Base-by-base conservation (phyloP, 2,888 invertebrate species). In the Stratiomys singularior region DNA sequence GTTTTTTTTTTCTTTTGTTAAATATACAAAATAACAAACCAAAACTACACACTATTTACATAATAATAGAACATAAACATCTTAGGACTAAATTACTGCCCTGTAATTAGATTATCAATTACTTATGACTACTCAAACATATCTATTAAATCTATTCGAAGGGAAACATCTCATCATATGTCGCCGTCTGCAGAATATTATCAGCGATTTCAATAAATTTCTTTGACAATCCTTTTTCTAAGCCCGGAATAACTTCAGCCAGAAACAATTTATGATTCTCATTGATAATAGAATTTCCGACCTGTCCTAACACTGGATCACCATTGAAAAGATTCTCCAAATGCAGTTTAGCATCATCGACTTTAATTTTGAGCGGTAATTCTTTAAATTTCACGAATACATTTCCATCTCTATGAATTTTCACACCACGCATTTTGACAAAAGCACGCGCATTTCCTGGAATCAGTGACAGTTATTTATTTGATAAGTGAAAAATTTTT, bases 131-230 rank as follows among this genome's bases (percentile, higher is more conserved):
- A 9, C 37, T 9, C 37, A 9, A 37, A 37, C 3, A 52, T 52
- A 28, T 30, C 9, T 18, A 64, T 2, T 27, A 37, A 67, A 23
- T 21, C 21, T 67, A 44, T 74, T 80, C 79, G 15, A 82, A 81
- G n/a, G 87, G 87, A 80, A 87, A 87, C 86, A 87, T 86, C 83
- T 87, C 87, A 81, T 87, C 87, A 52, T 83, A 87, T 3, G 87
- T 87, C 0, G 87, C 85, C 5, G 84, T 84, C 21, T 82, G 82
- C 76, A 87, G 81, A 47, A 87, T 85, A 74, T 85, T 83, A 82
- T 87, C 87, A 4, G 87, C 86, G 44, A 87, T 86, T 78, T 84
- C 84, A 1, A 86, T 77, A 77, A 87, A 87, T 78, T 86, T 86
- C 72, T 85, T 83, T 3, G 87, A 85, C 23, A 87, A 79, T 3